Conservation (phyloP, 2,797 vertebrate species). For the Macropus fuliginosus region DNA sequence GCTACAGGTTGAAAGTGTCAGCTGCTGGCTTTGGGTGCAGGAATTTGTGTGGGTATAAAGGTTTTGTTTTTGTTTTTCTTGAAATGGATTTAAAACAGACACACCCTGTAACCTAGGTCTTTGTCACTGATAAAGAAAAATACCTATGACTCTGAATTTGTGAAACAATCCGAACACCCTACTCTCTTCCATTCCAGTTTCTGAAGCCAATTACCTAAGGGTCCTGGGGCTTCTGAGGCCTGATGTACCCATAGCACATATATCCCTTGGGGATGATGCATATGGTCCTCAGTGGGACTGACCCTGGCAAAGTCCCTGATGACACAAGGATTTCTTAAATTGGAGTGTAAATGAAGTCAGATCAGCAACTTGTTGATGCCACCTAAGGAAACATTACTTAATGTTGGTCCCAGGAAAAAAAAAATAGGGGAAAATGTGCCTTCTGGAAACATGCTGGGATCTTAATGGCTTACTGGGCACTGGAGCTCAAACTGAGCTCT, state of each 20-base stretch:
- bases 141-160: neutral
- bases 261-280: neutral
- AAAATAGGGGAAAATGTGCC: neutral
- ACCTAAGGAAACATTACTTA: neutral
- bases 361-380: neutral
- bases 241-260: neutral
- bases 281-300: neutral
- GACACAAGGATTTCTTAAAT: neutral
- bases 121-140: neutral
- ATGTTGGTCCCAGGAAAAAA: neutral
- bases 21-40: constrained; percentile 9
- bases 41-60: constrained; percentile 27
- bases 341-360: neutral
- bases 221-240: neutral
- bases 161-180: neutral
- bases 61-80: constrained; percentile 39
- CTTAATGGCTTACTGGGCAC: neutral
- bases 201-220: neutral
- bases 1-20: constrained; percentile 41
- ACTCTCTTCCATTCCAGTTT: neutral
- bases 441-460: neutral
- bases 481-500: neutral
- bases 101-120: neutral
- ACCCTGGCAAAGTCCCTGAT: neutral
- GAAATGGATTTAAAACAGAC: constrained; percentile 2